These are phyloP conservation scores for Lasioglossum leucozonium DNA, from an alignment of 2,888 invertebrate species.

Conservation along the genomic window DNA sequence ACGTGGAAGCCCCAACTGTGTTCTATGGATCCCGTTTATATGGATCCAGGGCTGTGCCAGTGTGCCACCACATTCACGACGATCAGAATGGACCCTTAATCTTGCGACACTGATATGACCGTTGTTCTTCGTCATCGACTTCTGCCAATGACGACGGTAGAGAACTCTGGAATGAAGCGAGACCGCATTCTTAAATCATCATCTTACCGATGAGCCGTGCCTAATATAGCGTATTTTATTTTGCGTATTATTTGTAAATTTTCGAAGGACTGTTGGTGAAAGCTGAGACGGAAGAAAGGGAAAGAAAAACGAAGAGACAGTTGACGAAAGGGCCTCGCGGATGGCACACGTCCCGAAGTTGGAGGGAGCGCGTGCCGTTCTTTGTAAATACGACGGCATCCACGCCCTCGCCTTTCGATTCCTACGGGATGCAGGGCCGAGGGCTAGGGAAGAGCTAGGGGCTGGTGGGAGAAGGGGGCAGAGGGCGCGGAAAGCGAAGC, in stretches of 20 bases:
- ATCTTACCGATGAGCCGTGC: no score
- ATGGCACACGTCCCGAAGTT: conserved; percentile 40
- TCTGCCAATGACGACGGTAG: no score
- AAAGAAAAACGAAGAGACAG: background rate
- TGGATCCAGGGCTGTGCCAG: no score
- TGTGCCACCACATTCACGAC: no score
- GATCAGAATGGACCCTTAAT: no score
- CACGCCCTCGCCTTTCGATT: conserved; percentile 28
- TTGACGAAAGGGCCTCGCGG: background rate
- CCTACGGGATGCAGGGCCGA: background rate
- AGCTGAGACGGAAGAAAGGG: background rate
- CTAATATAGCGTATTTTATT: background rate
- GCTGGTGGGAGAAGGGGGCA: background rate
- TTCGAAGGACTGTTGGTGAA: background rate
- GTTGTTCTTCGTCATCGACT: no score
- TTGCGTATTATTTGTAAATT: no score
- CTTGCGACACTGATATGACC: no score
- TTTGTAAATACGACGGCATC: conserved; percentile 61
- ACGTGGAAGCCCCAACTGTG: no score
- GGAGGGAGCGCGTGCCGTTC: conserved; percentile 48
- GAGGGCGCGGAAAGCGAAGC: conserved; percentile 9
- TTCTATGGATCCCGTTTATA: no score
- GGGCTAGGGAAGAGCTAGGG: background rate
- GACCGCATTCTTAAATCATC: no score
- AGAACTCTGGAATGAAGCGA: no score